A percentile compares a stretch with the other conserved stretches of the same genome.
Evolutionary conservation across 30 jellyfish, hydroid and myxozoan species (phyloP).

Genomic region (Aurelia aurita complex sp. Pacific): DNA sequence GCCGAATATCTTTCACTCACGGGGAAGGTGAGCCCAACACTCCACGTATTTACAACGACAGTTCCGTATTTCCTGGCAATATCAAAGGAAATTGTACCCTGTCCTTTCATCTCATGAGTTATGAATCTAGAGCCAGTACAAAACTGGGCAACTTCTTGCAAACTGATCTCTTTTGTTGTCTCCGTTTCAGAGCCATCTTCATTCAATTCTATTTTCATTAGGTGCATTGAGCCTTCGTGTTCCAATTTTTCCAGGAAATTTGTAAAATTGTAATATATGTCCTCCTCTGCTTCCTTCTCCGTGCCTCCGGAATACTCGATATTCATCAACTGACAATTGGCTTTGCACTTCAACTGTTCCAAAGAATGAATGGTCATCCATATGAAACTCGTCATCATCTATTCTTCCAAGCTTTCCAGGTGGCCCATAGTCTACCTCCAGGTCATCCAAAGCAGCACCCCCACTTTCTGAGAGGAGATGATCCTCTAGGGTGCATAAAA

Average conservation of each 20-base stretch:
- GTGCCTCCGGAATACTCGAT: background rate
- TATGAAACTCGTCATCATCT: background rate
- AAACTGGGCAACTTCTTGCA: constrained; percentile 15
- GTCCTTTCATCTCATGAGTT: constrained; percentile 12
- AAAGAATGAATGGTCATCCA: background rate
- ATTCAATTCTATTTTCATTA: no score
- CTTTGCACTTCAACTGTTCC: no score
- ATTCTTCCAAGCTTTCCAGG: background rate
- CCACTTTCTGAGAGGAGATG: background rate
- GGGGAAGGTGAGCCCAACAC: constrained; percentile 24
- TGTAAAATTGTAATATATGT: constrained; percentile 17
- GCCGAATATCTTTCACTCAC: no score
- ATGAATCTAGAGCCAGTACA: constrained; percentile 29
- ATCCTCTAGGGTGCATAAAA: background rate
- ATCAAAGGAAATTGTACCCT: constrained; percentile 1
- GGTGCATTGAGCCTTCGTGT: no score
- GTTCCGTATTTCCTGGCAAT: background rate
- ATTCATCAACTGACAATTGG: no score
- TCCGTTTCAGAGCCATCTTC: no score
- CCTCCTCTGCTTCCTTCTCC: constrained; percentile 22
- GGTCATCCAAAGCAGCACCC: background rate
- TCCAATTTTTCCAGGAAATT: constrained; percentile 8
- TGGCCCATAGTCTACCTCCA: background rate
- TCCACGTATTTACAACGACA: constrained; percentile 9
- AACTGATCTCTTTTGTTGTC: background rate